Evolutionary conservation across 2,888 invertebrate species (phyloP).

Genomic region (Caenorhabditis macrosperma): DNA sequence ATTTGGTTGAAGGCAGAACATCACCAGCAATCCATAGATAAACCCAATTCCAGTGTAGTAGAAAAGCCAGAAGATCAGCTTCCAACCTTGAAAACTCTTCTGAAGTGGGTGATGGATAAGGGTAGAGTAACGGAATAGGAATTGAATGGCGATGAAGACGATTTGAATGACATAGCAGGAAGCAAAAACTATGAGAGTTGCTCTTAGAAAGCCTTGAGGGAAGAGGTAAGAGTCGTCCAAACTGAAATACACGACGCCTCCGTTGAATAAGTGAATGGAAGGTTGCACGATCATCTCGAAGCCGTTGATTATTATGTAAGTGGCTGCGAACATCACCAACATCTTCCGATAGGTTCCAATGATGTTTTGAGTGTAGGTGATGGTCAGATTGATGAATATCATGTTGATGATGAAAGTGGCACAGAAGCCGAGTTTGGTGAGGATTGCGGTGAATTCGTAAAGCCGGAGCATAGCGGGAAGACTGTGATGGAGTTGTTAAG

Average conservation of each 20-base stretch:
- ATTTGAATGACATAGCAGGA: not conserved
- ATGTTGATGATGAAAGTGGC: not conserved
- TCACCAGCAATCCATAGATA: too few relatives aligned
- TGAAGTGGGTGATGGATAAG: not conserved
- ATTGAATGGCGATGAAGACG: not conserved
- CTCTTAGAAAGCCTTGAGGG: not conserved
- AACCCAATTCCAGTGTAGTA: too few relatives aligned
- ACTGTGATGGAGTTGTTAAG: not conserved
- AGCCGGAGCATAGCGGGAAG: not conserved
- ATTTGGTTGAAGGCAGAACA: not conserved
- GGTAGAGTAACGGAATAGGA: not conserved
- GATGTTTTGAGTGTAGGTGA: not conserved
- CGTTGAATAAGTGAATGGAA: not conserved
- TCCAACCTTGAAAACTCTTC: not conserved
- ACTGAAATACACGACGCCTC: not conserved
- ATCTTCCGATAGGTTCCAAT: not conserved
- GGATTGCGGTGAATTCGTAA: not conserved
- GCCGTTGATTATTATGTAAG: not conserved
- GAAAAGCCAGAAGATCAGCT: too few relatives aligned
- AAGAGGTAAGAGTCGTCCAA: not conserved
- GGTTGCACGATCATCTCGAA: not conserved
- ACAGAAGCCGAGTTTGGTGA: not conserved
- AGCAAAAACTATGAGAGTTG: not conserved
- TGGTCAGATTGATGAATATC: not conserved
- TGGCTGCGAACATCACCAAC: not conserved